A percentile compares a stretch with the other conserved stretches of the same genome.
These are phyloP conservation scores for Drosophila orena DNA, from an alignment of 1,140 invertebrate species.

Conservation along the genomic window DNA sequence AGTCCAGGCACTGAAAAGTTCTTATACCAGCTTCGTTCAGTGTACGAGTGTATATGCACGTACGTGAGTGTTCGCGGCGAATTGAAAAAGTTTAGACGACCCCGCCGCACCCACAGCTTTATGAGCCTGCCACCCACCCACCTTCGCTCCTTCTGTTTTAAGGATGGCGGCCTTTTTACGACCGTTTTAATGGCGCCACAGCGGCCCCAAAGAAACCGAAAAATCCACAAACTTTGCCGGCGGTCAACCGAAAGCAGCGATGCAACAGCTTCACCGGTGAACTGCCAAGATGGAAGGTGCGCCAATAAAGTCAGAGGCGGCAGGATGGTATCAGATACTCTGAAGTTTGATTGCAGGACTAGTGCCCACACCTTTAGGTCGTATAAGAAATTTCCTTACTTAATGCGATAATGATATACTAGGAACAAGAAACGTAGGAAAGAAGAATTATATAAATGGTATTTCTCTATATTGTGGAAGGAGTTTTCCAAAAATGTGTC, in stretches of 20 bases:
- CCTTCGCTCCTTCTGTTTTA: conserved; percentile 15
- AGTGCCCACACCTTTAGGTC: too few relatives aligned
- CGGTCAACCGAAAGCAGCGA: conserved; percentile 52
- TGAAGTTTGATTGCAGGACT: neutral
- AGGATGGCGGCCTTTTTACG: conserved; percentile 61
- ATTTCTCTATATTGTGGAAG: too few relatives aligned
- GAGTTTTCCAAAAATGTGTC: too few relatives aligned
- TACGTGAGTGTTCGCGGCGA: conserved; percentile 45
- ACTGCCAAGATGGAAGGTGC: conserved; percentile 10
- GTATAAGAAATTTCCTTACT: too few relatives aligned
- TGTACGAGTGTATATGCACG: neutral
- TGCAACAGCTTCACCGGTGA: conserved; percentile 31
- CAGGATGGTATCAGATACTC: neutral
- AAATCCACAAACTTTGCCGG: conserved; percentile 62
- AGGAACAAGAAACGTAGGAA: too few relatives aligned
- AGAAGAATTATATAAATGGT: too few relatives aligned
- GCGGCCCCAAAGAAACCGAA: conserved; percentile 24
- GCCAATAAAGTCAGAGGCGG: neutral
- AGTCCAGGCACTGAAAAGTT: conserved; percentile 61
- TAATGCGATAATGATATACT: too few relatives aligned
- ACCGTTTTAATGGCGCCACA: conserved; percentile 69
- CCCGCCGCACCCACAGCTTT: conserved; percentile 57
- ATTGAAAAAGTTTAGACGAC: conserved; percentile 78
- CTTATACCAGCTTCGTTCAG: conserved; percentile 14
- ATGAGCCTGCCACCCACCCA: too few relatives aligned